Percentiles rank a stretch among this genome's conserved stretches.
These are phyloP conservation scores for Spodoptera picta DNA, from an alignment of 2,888 invertebrate species.

Conservation along the genomic window DNA sequence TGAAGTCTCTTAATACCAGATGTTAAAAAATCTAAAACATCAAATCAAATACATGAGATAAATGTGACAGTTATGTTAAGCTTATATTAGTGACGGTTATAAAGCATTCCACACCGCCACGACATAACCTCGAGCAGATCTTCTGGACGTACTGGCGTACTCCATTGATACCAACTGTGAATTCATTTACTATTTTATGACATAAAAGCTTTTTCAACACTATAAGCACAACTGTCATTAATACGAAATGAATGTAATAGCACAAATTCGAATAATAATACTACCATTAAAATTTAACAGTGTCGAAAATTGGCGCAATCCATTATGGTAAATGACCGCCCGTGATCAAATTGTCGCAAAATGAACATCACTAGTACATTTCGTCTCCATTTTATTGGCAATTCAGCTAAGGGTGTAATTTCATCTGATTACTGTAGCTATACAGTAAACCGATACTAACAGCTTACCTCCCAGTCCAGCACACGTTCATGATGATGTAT, in stretches of 20 bases:
- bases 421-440: constrained; percentile 62
- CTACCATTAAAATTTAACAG: constrained; percentile 65
- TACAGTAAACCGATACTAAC: constrained; percentile 22
- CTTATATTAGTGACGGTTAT: constrained; percentile 9
- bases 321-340: constrained; percentile 71
- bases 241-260: constrained; percentile 41
- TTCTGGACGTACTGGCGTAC: constrained; percentile 14
- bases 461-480: constrained; percentile 20
- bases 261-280: constrained; percentile 50
- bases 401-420: constrained; percentile 66
- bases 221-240: constrained; percentile 33
- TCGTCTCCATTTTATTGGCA: constrained; percentile 69
- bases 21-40: neutral
- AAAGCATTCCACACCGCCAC: constrained; percentile 10
- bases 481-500: constrained; percentile 1
- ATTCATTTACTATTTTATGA: constrained; percentile 21
- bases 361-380: constrained; percentile 68
- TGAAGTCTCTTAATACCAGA: neutral
- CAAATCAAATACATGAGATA: constrained; percentile 3
- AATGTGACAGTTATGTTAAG: constrained; percentile 32
- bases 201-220: constrained; percentile 15
- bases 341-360: constrained; percentile 69
- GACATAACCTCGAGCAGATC: constrained; percentile 11
- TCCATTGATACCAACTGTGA: constrained; percentile 13
- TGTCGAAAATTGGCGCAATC: constrained; percentile 69